These are phyloP conservation scores for Trypoxylon attenuatum DNA, from an alignment of 2,888 invertebrate species.

Conservation along the genomic window DNA sequence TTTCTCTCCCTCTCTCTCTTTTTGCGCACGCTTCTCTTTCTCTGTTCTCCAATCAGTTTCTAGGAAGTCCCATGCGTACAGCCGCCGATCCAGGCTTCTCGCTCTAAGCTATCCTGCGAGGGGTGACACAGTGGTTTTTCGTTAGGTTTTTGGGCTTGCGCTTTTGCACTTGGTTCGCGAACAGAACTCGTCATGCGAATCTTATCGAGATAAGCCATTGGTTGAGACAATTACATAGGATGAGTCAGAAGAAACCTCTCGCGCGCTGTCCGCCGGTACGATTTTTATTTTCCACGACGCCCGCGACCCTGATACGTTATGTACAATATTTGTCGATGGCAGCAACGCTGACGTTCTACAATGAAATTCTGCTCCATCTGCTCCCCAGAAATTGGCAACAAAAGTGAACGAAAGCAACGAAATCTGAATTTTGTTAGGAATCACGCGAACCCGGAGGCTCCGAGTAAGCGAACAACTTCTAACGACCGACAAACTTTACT, in stretches of 20 bases:
- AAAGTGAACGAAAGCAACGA: too few relatives aligned
- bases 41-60: constrained; percentile 16
- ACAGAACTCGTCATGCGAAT: background rate
- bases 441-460: too few relatives aligned
- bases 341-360: too few relatives aligned
- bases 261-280: background rate
- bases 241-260: constrained; percentile 47
- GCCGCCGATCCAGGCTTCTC: constrained; percentile 58
- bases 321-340: too few relatives aligned
- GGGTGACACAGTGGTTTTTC: constrained; percentile 34
- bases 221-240: constrained; percentile 17
- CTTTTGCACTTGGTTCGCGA: background rate
- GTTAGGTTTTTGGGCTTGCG: constrained; percentile 31
- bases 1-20: constrained; percentile 9
- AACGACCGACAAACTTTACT: too few relatives aligned
- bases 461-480: too few relatives aligned
- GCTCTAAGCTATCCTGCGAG: constrained; percentile 72
- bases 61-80: constrained; percentile 59
- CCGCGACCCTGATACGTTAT: too few relatives aligned
- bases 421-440: too few relatives aligned
- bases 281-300: too few relatives aligned
- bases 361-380: too few relatives aligned
- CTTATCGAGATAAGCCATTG: background rate
- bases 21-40: background rate
- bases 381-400: too few relatives aligned